Evolutionary conservation across 2,113 vertebrate species (phyloP), one percentile per base, ranked within the genome.

Genomic region (Sardina pilchardus): DNA sequence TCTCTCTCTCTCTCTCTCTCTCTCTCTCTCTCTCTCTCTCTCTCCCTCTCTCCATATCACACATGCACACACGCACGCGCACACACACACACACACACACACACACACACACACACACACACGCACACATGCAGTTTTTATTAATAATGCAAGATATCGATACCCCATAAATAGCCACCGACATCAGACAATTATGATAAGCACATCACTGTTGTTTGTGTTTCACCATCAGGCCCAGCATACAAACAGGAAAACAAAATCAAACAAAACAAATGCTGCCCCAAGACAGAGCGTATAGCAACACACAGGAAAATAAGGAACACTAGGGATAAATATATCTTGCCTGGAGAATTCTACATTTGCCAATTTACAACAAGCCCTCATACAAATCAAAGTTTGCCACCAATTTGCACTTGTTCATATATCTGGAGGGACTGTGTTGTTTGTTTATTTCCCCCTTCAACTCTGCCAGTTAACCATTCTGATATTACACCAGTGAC

Each of bases 361-460:
- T 87, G 88, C 87, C 88, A 88, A 85, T 89, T 89, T 90, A 88
- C 90, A 90, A 87, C 84, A 88, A 78, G 71, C 30, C 50, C 82
- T 88, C 83, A 85, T 44, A 86, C 88, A 86, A 93, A 93, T 93
- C 89, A 91, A 90, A 93, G 93, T 92, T 89, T 92, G 88, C 88
- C 81, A 90, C 90, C 87, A 89, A 90, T 92, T 93, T 92, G 85
- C 84, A 88, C 86, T 89, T 83, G 87, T 86, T 88, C 7, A 86
- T 85, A 85, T 89, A 90, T 91, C 89, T 88, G 83, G 88, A 88
- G 90, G 88, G 89, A 71, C 48, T 30, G 1, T 48, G 39, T 42
- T 42, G 88, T 87, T 90, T 91, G 91, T 91, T 91, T 92, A 82
- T 88, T 82, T 86, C 59, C 71, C 87, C 81, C 82, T 90, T 85